A percentile compares a stretch with the other conserved stretches of the same genome.
Evolutionary conservation across 2,113 vertebrate genomes (phyloP).

Genomic region (Oreotragus oreotragus): DNA sequence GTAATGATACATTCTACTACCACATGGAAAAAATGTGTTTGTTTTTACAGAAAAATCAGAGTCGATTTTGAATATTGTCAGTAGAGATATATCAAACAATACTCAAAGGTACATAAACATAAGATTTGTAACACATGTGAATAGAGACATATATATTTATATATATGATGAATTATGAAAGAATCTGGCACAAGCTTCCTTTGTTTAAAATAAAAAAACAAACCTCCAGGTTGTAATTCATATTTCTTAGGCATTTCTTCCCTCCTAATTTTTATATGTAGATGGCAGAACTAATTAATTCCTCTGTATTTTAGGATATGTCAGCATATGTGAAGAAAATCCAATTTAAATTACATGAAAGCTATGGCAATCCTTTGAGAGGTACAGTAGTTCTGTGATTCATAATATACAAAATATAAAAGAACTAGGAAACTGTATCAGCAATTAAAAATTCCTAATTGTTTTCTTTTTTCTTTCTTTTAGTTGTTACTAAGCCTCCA

Average conservation of each 20-base stretch:
- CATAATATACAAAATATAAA: not conserved
- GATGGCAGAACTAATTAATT: not conserved
- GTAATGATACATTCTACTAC: not conserved
- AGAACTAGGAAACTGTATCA: not conserved
- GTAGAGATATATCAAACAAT: not conserved
- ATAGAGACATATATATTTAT: not conserved
- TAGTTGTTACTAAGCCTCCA: slow-evolving; percentile 97
- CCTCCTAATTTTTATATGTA: not conserved
- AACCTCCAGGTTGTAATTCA: not conserved
- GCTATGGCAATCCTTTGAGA: slow-evolving; percentile 96
- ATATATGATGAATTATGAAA: not conserved
- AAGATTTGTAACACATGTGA: not conserved
- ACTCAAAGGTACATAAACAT: not conserved
- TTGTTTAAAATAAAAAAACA: not conserved
- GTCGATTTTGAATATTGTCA: slow-evolving; percentile 4
- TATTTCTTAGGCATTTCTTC: not conserved
- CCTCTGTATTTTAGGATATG: slow-evolving; percentile 89
- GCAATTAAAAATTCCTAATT: not conserved
- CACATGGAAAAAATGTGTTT: not conserved
- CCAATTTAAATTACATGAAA: slow-evolving; percentile 98
- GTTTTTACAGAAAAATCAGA: slow-evolving; percentile 17
- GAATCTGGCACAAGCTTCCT: not conserved
- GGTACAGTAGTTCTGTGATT: slow-evolving; percentile 78
- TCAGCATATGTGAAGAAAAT: slow-evolving; percentile 99
- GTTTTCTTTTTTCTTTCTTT: slow-evolving; percentile 37